phyloP scores from a whole-genome alignment of 2,113 vertebrate species.

The Solenodon paradoxus region DNA sequence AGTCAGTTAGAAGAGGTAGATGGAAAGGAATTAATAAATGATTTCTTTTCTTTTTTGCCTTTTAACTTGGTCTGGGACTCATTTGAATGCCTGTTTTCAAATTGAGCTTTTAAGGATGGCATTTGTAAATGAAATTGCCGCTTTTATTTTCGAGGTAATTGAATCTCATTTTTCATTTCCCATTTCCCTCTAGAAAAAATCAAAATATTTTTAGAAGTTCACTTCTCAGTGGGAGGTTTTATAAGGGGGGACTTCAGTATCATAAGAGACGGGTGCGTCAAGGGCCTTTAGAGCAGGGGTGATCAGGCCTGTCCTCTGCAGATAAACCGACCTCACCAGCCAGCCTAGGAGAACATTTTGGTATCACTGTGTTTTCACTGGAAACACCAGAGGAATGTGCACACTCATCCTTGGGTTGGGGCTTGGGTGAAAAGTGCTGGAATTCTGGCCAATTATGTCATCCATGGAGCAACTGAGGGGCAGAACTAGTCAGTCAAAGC shows the following conservation, averaged over 20 bases:
- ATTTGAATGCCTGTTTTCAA: constrained; percentile 39
- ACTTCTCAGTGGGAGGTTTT: neutral
- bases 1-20: neutral
- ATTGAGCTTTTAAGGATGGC: neutral
- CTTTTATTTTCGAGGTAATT: constrained; percentile 44
- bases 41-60: neutral
- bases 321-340: neutral
- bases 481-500: neutral
- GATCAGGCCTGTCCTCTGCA: neutral
- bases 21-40: neutral
- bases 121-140: constrained; percentile 3
- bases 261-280: neutral
- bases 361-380: constrained; percentile 9
- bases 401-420: neutral
- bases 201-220: neutral
- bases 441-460: neutral
- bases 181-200: constrained; percentile 35
- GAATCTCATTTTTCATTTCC: constrained; percentile 45
- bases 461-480: no score
- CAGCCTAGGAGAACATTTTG: neutral
- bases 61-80: neutral
- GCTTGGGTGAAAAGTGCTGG: neutral
- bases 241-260: neutral
- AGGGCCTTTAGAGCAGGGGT: neutral
- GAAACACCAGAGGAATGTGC: constrained; percentile 35